phyloP scores from a whole-genome alignment of 2,113 vertebrate species.

The Empidonax traillii region DNA sequence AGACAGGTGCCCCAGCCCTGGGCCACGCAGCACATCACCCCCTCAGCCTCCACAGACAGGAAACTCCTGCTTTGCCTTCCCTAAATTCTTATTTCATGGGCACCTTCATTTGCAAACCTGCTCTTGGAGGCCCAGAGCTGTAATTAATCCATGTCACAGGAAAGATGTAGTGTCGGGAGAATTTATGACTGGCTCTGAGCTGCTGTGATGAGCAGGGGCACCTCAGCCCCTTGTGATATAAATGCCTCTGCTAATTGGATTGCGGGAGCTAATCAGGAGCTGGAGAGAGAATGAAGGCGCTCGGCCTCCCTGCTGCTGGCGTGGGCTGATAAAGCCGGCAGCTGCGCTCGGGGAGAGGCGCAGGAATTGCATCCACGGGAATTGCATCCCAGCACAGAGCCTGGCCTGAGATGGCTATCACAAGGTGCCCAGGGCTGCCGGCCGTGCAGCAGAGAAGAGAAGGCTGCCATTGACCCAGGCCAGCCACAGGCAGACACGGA shows the following conservation, averaged over 20 bases:
- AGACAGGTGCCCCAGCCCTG: not conserved
- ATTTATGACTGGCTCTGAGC: constrained; percentile 72
- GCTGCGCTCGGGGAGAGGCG: not conserved
- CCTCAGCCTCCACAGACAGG: not conserved
- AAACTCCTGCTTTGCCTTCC: constrained; percentile 10
- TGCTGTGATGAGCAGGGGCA: constrained; percentile 59
- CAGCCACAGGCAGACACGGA: rapidly evolving
- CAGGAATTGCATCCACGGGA: not conserved
- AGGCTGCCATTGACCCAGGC: not conserved
- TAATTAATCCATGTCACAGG: constrained; percentile 71
- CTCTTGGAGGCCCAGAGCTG: constrained; percentile 51
- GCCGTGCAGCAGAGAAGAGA: not conserved
- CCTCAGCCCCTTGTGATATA: constrained; percentile 71
- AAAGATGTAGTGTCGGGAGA: constrained; percentile 60
- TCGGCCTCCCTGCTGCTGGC: constrained; percentile 29
- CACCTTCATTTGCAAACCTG: constrained; percentile 20
- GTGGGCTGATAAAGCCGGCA: constrained; percentile 64
- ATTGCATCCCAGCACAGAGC: not conserved
- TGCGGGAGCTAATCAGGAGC: constrained; percentile 73
- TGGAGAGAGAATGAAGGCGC: constrained; percentile 51
- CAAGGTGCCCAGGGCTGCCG: rapidly evolving
- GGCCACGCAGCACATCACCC: not conserved
- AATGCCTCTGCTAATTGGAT: constrained; percentile 79
- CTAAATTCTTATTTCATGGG: constrained; percentile 18
- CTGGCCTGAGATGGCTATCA: not conserved